Evolutionary conservation across 2,888 invertebrate genomes (phyloP).

Genomic region (Pseudolycoriella hygida): DNA sequence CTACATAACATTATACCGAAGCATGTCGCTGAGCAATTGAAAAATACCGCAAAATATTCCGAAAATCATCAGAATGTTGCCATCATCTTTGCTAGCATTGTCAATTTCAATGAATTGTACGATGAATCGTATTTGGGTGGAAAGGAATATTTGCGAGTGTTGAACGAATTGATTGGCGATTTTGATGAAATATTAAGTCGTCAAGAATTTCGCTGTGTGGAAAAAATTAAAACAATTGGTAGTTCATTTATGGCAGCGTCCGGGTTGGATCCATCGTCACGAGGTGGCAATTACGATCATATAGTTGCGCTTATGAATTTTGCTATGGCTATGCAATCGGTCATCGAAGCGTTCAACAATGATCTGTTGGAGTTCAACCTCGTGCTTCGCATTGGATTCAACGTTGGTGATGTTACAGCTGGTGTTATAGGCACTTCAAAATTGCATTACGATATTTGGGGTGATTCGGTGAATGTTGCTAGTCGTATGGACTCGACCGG

Average conservation of each 20-base stretch:
- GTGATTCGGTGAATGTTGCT: constrained; percentile 94
- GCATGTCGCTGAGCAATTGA: constrained; percentile 84
- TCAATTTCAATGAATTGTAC: constrained; percentile 95
- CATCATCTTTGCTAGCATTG: constrained; percentile 90
- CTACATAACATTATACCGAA: constrained; percentile 93
- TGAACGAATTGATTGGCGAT: constrained; percentile 91
- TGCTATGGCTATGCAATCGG: constrained; percentile 76
- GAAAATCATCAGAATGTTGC: constrained; percentile 85
- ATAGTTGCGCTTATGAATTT: constrained; percentile 86
- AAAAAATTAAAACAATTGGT: constrained; percentile 96
- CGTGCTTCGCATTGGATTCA: constrained; percentile 72
- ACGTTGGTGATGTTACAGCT: constrained; percentile 90
- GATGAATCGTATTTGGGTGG: constrained; percentile 93
- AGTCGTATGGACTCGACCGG: constrained; percentile 96
- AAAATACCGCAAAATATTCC: constrained; percentile 84
- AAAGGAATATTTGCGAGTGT: constrained; percentile 80
- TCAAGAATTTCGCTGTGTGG: constrained; percentile 68
- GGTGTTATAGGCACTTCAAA: constrained; percentile 94
- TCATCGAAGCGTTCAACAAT: constrained; percentile 72
- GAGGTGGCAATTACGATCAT: constrained; percentile 49
- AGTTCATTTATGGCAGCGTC: constrained; percentile 97
- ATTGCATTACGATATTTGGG: constrained; percentile 95
- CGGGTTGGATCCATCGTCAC: constrained; percentile 68
- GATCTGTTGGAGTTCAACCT: constrained; percentile 82
- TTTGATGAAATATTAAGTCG: constrained; percentile 83